Base-by-base conservation (phyloP, 2,797 vertebrate genomes). In the Falco rusticolus region DNA sequence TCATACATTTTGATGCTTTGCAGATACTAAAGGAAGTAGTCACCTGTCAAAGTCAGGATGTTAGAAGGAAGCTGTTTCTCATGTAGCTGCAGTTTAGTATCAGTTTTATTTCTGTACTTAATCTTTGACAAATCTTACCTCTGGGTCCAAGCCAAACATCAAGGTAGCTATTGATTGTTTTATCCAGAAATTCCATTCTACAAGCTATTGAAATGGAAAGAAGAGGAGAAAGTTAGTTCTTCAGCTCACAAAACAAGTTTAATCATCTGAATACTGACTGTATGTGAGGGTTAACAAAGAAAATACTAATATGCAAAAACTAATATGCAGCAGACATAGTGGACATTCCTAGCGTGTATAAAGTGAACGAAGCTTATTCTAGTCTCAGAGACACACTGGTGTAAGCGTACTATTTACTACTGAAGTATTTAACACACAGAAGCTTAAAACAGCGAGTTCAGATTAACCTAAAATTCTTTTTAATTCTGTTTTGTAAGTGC, bases 141-240 rank as follows among this genome's bases (percentile, higher is more conserved):
- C 99, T 99, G 90, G 99, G 99, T 90, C 99, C 99, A 97, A 99
- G 98, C 98, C 98, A 99, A 94, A 99, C 97, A 91, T 98, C 99
- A 71, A 99, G 97, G 93, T 99, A 98, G 76, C 98, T 96, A 98
- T 99, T 99, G 60, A 99, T 97, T 95, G 98, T 98, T 93, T 98
- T 98, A 98, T 99, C 99, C 86, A 99, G 93, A 91, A 97, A 92
- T 97, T 99, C 99, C 99, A 99, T 99, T 97, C 96, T 98, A 97
- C 91, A 97, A 98, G 97, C 98, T 99, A 93, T 47, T 47, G 87
- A 96, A 96, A 91, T 6, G 39, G 26, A 94, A 95, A 94, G 56
- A 96, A 81, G 79, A 82, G 90, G 47, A 92, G 13, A 71, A 84
- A 59, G 78, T 94, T 79, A 95, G 59, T 43, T 90, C 31, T 78